Base-by-base conservation (phyloP, 92 coral and sea anemone species). In the Phenganax subtilis region DNA sequence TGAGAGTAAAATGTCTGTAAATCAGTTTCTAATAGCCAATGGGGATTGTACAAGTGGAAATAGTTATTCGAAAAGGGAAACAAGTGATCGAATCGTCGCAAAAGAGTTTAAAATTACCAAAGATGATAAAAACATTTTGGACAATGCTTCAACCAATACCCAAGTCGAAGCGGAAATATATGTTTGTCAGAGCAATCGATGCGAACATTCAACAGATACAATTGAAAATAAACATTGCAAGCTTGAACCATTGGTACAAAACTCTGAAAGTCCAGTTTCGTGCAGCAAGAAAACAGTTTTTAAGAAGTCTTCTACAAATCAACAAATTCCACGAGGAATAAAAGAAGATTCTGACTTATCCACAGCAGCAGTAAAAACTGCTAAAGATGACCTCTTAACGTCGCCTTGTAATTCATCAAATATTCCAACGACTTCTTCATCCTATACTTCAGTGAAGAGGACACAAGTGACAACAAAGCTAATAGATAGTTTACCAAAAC, bases 71-170 rank as follows among this genome's bases (percentile, higher is more conserved):
- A 30, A 66, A 66, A 0, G 44, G 47, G 47, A 37, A 37, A 37
- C 5, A 5, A 37, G 47, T 5, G 47, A 37, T 37, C 47, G 5
- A 37, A 2, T 37, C 47, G 47, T 37, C 47, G 5, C 31, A 30
- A 66, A 66, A 66, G 31, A 27, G 72, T 66, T 3, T 66, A 66
- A 66, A 66, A 66, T 30, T 8, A 4, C 51, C 72, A 66, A 66
- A 30, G 47, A 66, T 6, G 51, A 66, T 20, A 9, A 66, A 9
- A 27, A 25, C 20, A 20, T 61, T 0, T 61, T 61, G 16, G 9
- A 61, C 67, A 61, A 61, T 61, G 25, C 17, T 30, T 30, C 72
- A 14, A 10, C 30, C 51, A 66, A 66, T 2, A 11, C 10, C 2
- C 51, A 66, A 30, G 12, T 66, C 47, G 15, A 28, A 14, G 67